A percentile compares a stretch with the other conserved stretches of the same genome.
These are phyloP conservation scores for Salticus scenicus DNA, from an alignment of 2,888 invertebrate genomes.

Conservation along the genomic window DNA sequence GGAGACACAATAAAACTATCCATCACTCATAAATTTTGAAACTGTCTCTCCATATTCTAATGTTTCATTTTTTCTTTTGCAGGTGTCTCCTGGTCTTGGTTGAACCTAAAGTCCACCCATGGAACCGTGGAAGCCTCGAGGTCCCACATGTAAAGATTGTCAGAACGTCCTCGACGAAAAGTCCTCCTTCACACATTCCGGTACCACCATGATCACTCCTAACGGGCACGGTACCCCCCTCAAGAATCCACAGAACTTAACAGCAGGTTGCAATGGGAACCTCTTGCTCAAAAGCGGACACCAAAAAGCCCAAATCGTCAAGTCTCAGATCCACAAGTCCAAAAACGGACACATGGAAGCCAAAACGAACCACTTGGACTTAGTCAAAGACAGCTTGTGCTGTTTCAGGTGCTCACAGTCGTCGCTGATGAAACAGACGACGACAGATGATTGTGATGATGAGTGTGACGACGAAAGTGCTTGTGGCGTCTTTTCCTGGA, in stretches of 20 bases:
- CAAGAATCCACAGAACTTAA: conserved; percentile 59
- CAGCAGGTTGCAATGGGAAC: conserved; percentile 50
- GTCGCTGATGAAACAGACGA: conserved; percentile 4
- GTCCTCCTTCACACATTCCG: conserved; percentile 7
- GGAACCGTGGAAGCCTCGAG: conserved; percentile 64
- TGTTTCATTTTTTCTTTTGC: background rate
- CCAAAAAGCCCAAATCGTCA: conserved; percentile 42
- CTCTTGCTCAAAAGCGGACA: conserved; percentile 43
- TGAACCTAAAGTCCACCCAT: too few species aligned
- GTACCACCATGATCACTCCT: conserved; percentile 55
- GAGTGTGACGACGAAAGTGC: conserved; percentile 25
- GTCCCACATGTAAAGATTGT: conserved; percentile 52
- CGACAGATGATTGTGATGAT: background rate
- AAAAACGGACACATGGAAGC: conserved; percentile 45
- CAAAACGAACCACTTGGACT: conserved; percentile 29
- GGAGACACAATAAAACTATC: too few species aligned
- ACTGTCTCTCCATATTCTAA: too few species aligned
- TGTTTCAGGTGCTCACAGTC: conserved; percentile 35
- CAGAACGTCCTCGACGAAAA: conserved; percentile 43
- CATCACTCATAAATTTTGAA: too few species aligned
- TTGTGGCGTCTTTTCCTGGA: conserved; percentile 86
- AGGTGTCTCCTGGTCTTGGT: too few species aligned
- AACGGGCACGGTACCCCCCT: conserved; percentile 57
- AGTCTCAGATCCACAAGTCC: conserved; percentile 40
- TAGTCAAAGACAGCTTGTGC: conserved; percentile 53